Conservation (phyloP, 1,140 invertebrate genomes). For the Portunus trituberculatus region DNA sequence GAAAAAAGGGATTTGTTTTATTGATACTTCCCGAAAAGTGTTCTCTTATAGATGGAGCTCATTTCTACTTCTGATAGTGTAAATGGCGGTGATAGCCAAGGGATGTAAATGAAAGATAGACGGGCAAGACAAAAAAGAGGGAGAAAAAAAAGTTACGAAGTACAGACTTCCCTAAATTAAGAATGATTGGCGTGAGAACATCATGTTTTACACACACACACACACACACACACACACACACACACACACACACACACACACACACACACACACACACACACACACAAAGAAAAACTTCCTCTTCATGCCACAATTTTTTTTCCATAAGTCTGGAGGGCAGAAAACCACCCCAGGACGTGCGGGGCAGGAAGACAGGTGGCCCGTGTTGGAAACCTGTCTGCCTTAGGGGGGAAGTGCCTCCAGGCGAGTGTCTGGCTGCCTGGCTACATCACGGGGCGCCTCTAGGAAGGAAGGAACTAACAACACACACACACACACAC, state of each 20-base stretch:
- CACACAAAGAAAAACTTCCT: background rate
- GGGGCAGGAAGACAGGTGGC: background rate
- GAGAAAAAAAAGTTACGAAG: background rate
- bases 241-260: conserved; percentile 47
- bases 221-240: conserved; percentile 32
- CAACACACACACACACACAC: conserved; percentile 44
- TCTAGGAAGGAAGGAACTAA: background rate
- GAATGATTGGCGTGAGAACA: background rate
- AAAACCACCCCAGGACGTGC: background rate
- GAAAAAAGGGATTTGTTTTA: no score
- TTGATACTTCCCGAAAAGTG: background rate
- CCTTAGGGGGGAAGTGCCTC: no score
- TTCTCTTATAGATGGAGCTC: background rate
- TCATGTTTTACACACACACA: background rate
- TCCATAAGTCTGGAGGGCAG: no score
- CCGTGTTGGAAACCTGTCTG: background rate
- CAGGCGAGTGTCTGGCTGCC: background rate
- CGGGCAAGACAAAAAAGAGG: background rate
- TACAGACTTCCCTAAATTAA: background rate
- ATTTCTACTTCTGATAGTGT: no score
- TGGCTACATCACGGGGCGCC: background rate
- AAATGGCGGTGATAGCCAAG: no score
- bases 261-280: background rate
- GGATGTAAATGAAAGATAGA: background rate
- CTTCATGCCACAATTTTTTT: no score